These are phyloP conservation scores for Morone chrysops DNA, from an alignment of 2,113 vertebrate species.

Conservation along the genomic window DNA sequence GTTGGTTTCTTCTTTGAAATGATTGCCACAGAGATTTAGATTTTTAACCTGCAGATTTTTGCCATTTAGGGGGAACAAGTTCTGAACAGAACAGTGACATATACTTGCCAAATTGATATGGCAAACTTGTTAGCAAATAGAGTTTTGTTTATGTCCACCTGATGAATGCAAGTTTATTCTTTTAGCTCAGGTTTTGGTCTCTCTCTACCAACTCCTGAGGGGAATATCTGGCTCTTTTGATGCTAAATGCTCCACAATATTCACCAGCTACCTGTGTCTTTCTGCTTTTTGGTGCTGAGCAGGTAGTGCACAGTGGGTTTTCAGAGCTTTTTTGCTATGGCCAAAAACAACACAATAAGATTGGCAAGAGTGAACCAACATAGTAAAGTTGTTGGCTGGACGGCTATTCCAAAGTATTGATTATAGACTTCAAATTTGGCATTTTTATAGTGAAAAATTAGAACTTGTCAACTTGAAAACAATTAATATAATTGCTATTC, in stretches of 20 bases:
- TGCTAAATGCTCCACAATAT: not conserved
- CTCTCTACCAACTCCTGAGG: not conserved
- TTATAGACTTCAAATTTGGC: not conserved
- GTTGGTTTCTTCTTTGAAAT: slow-evolving; percentile 12
- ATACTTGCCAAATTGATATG: not conserved
- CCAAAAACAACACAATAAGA: not conserved
- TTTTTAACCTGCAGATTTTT: not conserved
- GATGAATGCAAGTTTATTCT: not conserved
- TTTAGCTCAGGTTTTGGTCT: not conserved
- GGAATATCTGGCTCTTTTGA: not conserved
- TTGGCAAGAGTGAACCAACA: no score
- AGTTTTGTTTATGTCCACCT: not conserved
- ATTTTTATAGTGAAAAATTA: not conserved
- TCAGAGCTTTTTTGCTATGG: not conserved
- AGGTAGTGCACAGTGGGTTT: not conserved
- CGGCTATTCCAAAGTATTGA: not conserved
- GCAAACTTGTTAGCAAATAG: not conserved
- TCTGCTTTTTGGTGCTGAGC: not conserved
- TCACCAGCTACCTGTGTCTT: not conserved
- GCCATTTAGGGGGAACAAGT: not conserved
- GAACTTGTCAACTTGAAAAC: not conserved
- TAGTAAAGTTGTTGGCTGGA: not conserved
- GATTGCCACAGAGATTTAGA: not conserved
- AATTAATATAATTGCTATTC: not conserved
- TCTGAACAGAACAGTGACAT: not conserved